phyloP scores from a whole-genome alignment of 2,888 invertebrate species.

The Protodeltote pygarga region DNA sequence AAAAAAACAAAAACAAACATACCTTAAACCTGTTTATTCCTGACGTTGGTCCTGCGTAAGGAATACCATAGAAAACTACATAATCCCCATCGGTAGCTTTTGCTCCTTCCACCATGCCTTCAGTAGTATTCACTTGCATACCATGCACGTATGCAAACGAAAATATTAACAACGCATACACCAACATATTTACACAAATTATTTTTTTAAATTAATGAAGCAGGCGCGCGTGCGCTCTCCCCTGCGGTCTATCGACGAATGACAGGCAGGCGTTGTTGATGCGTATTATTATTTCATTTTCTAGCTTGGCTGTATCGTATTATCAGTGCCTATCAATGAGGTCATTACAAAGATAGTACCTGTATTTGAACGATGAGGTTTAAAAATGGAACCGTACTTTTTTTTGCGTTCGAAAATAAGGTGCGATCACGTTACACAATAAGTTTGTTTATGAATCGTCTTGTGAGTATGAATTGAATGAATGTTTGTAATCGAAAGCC shows the following conservation, averaged over 20 bases:
- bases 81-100: slow-evolving; percentile 61
- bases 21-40: slow-evolving; percentile 72
- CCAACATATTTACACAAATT: slow-evolving; percentile 41
- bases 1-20: slow-evolving; percentile 13
- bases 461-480: no score
- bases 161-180: slow-evolving; percentile 39
- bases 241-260: slow-evolving; percentile 17
- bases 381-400: not conserved
- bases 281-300: slow-evolving; percentile 11
- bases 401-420: not conserved
- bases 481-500: no score
- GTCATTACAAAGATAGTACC: slow-evolving; percentile 27
- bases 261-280: slow-evolving; percentile 16
- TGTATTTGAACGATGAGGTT: not conserved
- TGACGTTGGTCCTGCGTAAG: slow-evolving; percentile 66
- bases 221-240: slow-evolving; percentile 7
- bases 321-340: slow-evolving; percentile 26
- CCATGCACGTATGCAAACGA: slow-evolving; percentile 49
- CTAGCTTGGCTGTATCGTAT: slow-evolving; percentile 5
- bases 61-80: slow-evolving; percentile 69
- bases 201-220: not conserved
- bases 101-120: slow-evolving; percentile 66
- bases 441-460: no score
- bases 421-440: no score
- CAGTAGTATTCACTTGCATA: slow-evolving; percentile 65